phyloP scores from a whole-genome alignment of 2,888 invertebrate species.

The Nowickia ferox region DNA sequence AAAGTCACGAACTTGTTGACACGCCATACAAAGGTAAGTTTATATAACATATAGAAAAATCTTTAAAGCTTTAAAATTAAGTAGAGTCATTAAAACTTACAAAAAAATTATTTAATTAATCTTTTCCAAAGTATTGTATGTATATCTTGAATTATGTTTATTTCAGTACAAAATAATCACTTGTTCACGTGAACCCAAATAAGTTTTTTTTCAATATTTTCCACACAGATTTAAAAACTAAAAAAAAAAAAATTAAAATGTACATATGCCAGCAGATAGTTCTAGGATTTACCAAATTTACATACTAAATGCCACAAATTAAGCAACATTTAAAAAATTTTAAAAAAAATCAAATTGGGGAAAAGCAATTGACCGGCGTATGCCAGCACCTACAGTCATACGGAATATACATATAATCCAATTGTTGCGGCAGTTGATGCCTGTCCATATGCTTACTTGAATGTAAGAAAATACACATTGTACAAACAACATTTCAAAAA shows the following conservation, averaged over 20 bases:
- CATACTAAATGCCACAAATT: conserved; percentile 14
- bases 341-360: conserved; percentile 9
- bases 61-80: no score
- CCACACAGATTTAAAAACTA: not conserved
- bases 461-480: conserved; percentile 1
- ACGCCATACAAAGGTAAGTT: no score
- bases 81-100: no score
- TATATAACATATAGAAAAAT: no score
- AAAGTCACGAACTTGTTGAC: no score
- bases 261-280: not conserved
- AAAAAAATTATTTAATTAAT: no score
- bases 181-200: no score
- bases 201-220: no score
- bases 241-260: not conserved
- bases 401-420: conserved; percentile 40
- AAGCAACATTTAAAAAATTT: conserved; percentile 36
- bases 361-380: conserved; percentile 16
- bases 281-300: not conserved
- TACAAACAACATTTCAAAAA: conserved; percentile 12
- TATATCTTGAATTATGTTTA: no score
- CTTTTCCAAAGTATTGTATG: no score
- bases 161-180: no score
- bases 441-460: conserved; percentile 1
- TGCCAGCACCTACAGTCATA: not conserved
- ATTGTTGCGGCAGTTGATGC: conserved; percentile 54